Evolutionary conservation across 2,888 invertebrate genomes (phyloP).

Genomic region (Acrobasis consociella): DNA sequence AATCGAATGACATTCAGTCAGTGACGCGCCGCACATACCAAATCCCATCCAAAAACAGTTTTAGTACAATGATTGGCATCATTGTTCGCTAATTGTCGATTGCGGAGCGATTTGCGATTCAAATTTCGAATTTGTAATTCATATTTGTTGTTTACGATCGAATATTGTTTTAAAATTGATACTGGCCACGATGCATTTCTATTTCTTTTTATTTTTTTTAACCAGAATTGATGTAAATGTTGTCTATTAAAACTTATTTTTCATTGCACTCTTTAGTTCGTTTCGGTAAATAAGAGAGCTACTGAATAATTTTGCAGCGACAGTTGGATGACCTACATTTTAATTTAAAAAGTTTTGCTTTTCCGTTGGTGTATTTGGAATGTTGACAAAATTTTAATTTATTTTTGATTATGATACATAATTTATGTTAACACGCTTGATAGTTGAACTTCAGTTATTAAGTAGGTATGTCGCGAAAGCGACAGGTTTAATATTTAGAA

Average conservation of each 20-base stretch:
- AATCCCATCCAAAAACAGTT: slow-evolving; percentile 82
- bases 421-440: slow-evolving; percentile 9
- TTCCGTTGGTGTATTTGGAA: slow-evolving; percentile 42
- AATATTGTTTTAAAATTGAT: slow-evolving; percentile 6
- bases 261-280: not conserved
- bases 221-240: too few relatives aligned
- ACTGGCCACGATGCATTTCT: not conserved
- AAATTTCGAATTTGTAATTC: slow-evolving; percentile 10
- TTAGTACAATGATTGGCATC: slow-evolving; percentile 79
- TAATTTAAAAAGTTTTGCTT: slow-evolving; percentile 47
- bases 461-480: too few relatives aligned
- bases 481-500: too few relatives aligned
- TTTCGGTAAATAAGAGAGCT: not conserved
- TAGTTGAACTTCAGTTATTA: not conserved
- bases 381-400: slow-evolving; percentile 43
- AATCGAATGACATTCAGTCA: slow-evolving; percentile 81
- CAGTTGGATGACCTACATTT: slow-evolving; percentile 49
- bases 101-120: slow-evolving; percentile 32
- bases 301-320: slow-evolving; percentile 12
- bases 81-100: slow-evolving; percentile 66
- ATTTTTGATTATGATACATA: not conserved
- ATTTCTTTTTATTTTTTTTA: not conserved
- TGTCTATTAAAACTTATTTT: not conserved
- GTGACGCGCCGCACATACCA: slow-evolving; percentile 80
- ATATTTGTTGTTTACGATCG: slow-evolving; percentile 4